These are phyloP conservation scores for Hyperopisus bebe DNA, from an alignment of 2,113 vertebrate species.

Conservation along the genomic window DNA sequence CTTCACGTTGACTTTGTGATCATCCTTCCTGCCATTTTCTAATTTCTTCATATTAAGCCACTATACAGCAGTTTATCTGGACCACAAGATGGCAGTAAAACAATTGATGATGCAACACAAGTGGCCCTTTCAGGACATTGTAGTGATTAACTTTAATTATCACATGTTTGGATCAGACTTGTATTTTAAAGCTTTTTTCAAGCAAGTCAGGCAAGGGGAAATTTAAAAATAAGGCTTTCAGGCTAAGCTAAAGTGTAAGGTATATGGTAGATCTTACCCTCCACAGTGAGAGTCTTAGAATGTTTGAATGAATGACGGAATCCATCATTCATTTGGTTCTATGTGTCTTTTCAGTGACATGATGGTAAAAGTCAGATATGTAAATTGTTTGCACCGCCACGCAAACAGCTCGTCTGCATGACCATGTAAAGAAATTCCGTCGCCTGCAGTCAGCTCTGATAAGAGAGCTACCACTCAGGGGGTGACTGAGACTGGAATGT, in stretches of 20 bases:
- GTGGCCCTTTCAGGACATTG: not conserved
- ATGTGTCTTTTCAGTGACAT: not conserved
- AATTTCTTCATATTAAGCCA: not conserved
- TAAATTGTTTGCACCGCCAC: not conserved
- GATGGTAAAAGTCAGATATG: not conserved
- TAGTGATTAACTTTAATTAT: not conserved
- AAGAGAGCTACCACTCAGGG: not conserved
- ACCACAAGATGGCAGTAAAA: constrained; percentile 14
- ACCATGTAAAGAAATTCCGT: not conserved
- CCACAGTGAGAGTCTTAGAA: not conserved
- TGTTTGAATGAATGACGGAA: not conserved
- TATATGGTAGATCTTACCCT: not conserved
- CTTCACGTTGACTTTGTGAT: not conserved
- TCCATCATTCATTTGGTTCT: not conserved
- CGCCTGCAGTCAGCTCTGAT: not conserved
- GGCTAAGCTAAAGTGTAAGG: not conserved
- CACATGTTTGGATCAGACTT: not conserved
- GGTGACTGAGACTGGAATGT: not conserved
- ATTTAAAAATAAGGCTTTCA: not conserved
- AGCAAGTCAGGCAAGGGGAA: not conserved
- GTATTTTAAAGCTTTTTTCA: not conserved
- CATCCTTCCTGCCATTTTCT: not conserved
- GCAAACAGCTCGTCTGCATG: not conserved
- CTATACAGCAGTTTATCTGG: not conserved
- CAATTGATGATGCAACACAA: not conserved